These are phyloP conservation scores for Thamnaconus septentrionalis DNA, from an alignment of 2,113 vertebrate species.

Conservation along the genomic window DNA sequence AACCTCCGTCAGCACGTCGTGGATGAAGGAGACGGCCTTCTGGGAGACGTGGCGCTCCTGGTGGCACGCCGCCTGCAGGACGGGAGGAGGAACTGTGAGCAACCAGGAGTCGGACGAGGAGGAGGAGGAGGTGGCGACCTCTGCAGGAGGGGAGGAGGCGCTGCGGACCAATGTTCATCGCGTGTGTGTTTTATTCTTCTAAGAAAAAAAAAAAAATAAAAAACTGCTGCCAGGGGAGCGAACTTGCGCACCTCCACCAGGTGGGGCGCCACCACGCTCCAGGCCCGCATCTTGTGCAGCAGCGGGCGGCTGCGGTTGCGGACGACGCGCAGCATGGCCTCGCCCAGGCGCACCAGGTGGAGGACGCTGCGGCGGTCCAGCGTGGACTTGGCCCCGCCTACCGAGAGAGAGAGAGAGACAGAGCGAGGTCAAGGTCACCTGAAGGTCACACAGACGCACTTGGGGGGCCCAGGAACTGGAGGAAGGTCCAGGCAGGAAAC, in stretches of 20 bases:
- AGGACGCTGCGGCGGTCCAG: conserved; percentile 86
- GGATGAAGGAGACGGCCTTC: conserved; percentile 97
- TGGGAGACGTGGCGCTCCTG: conserved; percentile 94
- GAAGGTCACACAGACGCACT: too few relatives aligned
- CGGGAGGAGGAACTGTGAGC: neutral
- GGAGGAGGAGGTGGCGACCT: neutral
- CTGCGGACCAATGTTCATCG: neutral
- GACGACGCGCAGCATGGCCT: conserved; percentile 92
- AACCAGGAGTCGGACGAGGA: neutral
- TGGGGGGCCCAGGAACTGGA: too few relatives aligned
- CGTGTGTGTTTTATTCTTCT: too few relatives aligned
- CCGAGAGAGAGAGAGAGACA: neutral
- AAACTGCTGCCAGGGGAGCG: neutral
- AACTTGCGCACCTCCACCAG: conserved; percentile 86
- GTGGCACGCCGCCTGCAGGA: conserved; percentile 89
- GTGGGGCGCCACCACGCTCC: conserved; percentile 95
- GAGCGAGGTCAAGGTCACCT: too few relatives aligned
- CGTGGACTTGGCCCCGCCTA: conserved; percentile 91
- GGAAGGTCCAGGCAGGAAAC: too few relatives aligned
- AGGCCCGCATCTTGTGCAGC: conserved; percentile 92
- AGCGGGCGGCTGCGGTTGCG: conserved; percentile 85
- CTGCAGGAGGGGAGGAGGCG: neutral
- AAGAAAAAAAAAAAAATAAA: too few relatives aligned
- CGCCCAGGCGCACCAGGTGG: conserved; percentile 93
- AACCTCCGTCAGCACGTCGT: conserved; percentile 93